Conservation (phyloP, 2,113 vertebrate genomes). For the Gallinago undulata region DNA sequence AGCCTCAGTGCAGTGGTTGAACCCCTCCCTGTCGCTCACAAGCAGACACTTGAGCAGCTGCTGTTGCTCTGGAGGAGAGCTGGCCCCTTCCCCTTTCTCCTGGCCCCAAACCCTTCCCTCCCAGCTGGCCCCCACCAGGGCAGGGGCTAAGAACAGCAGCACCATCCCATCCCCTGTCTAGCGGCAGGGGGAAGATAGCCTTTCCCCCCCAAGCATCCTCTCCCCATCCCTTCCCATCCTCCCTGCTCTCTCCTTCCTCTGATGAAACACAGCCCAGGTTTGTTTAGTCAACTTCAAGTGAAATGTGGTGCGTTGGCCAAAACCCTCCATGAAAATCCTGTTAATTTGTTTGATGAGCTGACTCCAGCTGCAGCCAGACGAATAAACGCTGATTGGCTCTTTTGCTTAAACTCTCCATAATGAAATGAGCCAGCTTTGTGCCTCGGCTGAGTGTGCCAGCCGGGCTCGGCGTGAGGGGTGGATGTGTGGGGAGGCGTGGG, state of each 20-base stretch:
- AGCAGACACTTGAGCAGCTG: not conserved
- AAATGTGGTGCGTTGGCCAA: not conserved
- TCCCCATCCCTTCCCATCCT: not conserved
- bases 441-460: not conserved
- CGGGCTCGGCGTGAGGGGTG: not conserved
- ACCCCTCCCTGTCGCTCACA: rapidly evolving
- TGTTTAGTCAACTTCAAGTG: slow-evolving; percentile 17
- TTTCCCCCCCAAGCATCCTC: not conserved
- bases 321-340: slow-evolving; percentile 35
- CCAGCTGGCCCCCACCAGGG: not conserved
- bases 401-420: not conserved
- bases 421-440: not conserved
- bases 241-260: not conserved
- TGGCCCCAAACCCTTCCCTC: not conserved
- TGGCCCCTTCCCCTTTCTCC: not conserved
- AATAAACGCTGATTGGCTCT: slow-evolving; percentile 44
- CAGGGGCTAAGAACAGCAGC: not conserved
- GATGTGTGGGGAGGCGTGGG: not conserved
- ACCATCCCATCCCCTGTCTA: not conserved
- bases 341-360: slow-evolving; percentile 66
- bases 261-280: not conserved
- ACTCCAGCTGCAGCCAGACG: slow-evolving; percentile 62
- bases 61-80: not conserved
- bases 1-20: rapidly evolving
- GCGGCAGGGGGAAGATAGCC: not conserved